These are phyloP conservation scores for Cyprinodon variegatus DNA, from an alignment of 2,113 vertebrate species.

Conservation along the genomic window DNA sequence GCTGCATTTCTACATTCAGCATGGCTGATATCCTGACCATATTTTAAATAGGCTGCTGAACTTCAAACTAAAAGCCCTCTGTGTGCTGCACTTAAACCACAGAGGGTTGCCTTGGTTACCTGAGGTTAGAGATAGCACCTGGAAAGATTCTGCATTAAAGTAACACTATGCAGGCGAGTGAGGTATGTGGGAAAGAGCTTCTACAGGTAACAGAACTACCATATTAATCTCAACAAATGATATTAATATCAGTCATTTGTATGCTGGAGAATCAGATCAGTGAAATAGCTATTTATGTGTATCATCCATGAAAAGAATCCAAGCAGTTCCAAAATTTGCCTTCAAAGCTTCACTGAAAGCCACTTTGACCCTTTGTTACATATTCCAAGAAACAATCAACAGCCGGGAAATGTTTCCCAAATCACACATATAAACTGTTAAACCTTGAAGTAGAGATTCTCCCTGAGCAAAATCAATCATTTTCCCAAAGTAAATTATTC, in stretches of 20 bases:
- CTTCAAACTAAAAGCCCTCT: slow-evolving; percentile 16
- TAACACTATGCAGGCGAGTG: background rate
- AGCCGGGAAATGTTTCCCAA: slow-evolving; percentile 45
- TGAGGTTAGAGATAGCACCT: slow-evolving; percentile 8
- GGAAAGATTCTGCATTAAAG: slow-evolving; percentile 18
- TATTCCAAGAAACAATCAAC: slow-evolving; percentile 16
- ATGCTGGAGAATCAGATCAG: background rate
- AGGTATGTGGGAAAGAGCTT: background rate
- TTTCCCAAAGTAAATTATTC: slow-evolving; percentile 57
- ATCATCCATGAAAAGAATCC: background rate
- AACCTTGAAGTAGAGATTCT: slow-evolving; percentile 53
- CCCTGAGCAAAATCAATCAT: slow-evolving; percentile 51
- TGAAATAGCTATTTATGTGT: slow-evolving; percentile 5
- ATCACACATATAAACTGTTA: slow-evolving; percentile 50
- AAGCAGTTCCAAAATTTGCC: background rate
- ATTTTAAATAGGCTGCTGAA: slow-evolving; percentile 14
- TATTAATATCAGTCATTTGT: background rate
- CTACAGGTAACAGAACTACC: background rate
- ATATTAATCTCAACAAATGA: slow-evolving; percentile 12
- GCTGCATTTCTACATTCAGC: background rate
- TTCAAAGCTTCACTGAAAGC: background rate
- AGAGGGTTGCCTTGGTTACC: slow-evolving; percentile 41
- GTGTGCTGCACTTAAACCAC: slow-evolving; percentile 23
- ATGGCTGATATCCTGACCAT: background rate
- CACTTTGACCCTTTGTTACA: background rate